These are phyloP conservation scores for Agrochola litura DNA, from an alignment of 2,888 invertebrate species.

Conservation along the genomic window DNA sequence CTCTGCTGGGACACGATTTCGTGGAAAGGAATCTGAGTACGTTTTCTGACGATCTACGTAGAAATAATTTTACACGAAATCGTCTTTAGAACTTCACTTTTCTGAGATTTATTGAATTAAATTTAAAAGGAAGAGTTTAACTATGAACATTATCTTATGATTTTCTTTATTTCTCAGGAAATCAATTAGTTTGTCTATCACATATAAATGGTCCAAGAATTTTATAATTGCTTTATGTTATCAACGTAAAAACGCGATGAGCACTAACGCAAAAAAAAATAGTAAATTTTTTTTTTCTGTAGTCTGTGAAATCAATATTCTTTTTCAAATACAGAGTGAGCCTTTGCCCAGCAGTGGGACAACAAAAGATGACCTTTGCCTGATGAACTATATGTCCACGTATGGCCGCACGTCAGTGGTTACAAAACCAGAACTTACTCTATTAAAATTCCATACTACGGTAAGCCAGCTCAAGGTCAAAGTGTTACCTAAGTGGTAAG, in stretches of 20 bases:
- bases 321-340: not conserved
- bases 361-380: not conserved
- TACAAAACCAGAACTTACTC: not conserved
- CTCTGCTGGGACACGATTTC: slow-evolving; percentile 8
- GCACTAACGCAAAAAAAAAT: no score
- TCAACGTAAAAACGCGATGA: not conserved
- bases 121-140: not conserved
- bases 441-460: not conserved
- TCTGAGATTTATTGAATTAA: slow-evolving; percentile 8
- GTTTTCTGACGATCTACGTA: not conserved
- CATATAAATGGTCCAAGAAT: not conserved
- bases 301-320: not conserved
- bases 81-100: not conserved
- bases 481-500: not conserved
- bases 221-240: not conserved
- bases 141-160: not conserved
- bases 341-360: not conserved
- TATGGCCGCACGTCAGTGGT: no score
- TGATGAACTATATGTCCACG: not conserved
- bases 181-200: not conserved
- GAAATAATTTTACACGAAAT: slow-evolving; percentile 8
- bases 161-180: not conserved
- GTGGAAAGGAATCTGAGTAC: slow-evolving; percentile 8
- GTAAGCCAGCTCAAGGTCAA: not conserved
- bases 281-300: not conserved